Percentiles rank a stretch among this genome's conserved stretches.
phyloP scores from a whole-genome alignment of 2,113 vertebrate species.

The Chaenocephalus aceratus region DNA sequence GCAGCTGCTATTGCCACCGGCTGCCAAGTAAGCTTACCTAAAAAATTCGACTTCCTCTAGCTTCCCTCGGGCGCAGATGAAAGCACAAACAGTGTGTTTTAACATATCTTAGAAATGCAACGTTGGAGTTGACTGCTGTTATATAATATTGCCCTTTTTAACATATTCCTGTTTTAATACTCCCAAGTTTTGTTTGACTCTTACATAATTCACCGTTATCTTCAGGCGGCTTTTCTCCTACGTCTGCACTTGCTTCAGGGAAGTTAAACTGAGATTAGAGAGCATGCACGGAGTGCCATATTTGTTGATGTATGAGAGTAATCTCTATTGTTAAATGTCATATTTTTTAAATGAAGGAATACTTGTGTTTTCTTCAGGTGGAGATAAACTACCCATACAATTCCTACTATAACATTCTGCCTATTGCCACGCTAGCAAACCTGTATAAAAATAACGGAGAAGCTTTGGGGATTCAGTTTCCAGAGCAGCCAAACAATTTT shows the following conservation, averaged over 20 bases:
- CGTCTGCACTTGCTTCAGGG: constrained; percentile 21
- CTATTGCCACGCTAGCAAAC: constrained; percentile 86
- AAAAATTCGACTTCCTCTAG: neutral
- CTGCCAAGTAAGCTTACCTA: constrained; percentile 83
- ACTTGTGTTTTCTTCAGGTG: constrained; percentile 78
- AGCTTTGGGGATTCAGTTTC: constrained; percentile 88
- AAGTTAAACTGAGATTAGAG: constrained; percentile 10
- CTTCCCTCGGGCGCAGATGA: neutral
- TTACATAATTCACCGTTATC: constrained; percentile 48
- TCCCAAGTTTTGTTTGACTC: constrained; percentile 2
- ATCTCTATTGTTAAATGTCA: neutral
- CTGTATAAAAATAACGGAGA: constrained; percentile 88
- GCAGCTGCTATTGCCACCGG: constrained; percentile 90
- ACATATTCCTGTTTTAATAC: constrained; percentile 47
- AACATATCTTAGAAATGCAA: neutral
- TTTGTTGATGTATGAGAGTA: neutral
- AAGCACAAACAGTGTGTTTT: neutral
- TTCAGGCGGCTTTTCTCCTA: constrained; percentile 43
- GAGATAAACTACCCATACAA: constrained; percentile 82
- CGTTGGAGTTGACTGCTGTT: constrained; percentile 3
- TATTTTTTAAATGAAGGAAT: neutral
- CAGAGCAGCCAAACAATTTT: constrained; percentile 72
- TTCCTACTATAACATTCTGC: constrained; percentile 89
- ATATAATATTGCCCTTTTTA: constrained; percentile 25
- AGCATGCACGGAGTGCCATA: neutral